Evolutionary conservation across 2,888 invertebrate genomes (phyloP), one percentile per base, ranked within the genome.

Genomic region (Drosophila nr. medialis): DNA sequence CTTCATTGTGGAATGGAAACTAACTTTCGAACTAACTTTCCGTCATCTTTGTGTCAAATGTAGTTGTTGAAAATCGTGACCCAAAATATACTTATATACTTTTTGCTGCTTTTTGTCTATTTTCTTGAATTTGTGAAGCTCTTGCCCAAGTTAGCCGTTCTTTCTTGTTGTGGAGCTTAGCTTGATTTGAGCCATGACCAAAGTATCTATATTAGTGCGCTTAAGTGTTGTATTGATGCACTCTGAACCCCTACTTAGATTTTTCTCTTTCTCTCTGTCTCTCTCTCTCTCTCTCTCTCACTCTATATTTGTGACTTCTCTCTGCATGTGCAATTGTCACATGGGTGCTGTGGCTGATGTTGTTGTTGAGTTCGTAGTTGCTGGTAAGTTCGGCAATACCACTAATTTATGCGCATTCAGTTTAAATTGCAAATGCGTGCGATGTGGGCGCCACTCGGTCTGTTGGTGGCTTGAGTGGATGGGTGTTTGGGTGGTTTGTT

Each of bases 391-490:
- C 64, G 59, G 75, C 71, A 76, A 77, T 77, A 60, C 86, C 83
- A 85, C 88, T 84, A 88, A 84, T 87, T 88, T 88, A 84, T 84
- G 82, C 88, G 88, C 73, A 87, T 87, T 76, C 83, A 80, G 88
- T 84, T 84, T 82, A 87, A 84, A 83, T 84, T 87, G 83, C 85
- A 84, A 87, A 87, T 83, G 83, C 80, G 74, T 82, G 82, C 86
- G 50, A 67, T 77, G 76, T 76, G 85, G 62, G 63, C 42, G 40
- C 30, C 56, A 51, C 59, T 54, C 29, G 54, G 45, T 15, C 53
- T 18, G 53, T 15, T 49, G 61, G 29, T 8, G 55, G 64, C 18
- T 54, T 32, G 21, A 13, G 21, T 56, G 49, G 55, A 8, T 55
- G 50, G 29, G 4, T 36, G 56, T 13, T 49, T 54, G 36, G 36